Evolutionary conservation across 2,888 invertebrate species (phyloP).

Genomic region (Deilephila elpenor): DNA sequence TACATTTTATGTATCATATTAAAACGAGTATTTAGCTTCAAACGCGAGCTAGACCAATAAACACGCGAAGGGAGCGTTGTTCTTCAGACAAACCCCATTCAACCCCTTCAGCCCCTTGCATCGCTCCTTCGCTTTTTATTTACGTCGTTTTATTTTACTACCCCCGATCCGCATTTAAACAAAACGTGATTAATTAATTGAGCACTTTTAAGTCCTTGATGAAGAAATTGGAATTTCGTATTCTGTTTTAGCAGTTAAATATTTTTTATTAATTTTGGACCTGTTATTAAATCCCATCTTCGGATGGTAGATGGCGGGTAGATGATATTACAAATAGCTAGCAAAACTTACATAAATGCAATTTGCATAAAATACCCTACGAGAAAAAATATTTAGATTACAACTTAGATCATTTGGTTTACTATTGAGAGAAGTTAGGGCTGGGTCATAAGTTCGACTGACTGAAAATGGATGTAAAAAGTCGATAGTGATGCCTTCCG

Average conservation of each 20-base stretch:
- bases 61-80: conserved; percentile 25
- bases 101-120: conserved; percentile 1
- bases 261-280: no score
- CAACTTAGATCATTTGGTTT: no score
- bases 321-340: no score
- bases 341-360: no score
- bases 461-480: no score
- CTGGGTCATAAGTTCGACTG: no score
- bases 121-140: conserved; percentile 20
- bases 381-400: no score
- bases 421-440: no score
- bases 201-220: background rate
- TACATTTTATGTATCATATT: conserved; percentile 22
- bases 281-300: no score
- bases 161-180: background rate
- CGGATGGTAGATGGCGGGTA: no score
- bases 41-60: conserved; percentile 12
- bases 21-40: conserved; percentile 9
- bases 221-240: background rate
- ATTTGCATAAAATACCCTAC: no score
- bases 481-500: no score
- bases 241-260: background rate
- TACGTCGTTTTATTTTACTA: conserved; percentile 18
- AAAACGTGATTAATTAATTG: conserved; percentile 22
- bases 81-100: conserved; percentile 17